Conservation (phyloP, 2,113 vertebrate species). For the Macrotis lagotis region DNA sequence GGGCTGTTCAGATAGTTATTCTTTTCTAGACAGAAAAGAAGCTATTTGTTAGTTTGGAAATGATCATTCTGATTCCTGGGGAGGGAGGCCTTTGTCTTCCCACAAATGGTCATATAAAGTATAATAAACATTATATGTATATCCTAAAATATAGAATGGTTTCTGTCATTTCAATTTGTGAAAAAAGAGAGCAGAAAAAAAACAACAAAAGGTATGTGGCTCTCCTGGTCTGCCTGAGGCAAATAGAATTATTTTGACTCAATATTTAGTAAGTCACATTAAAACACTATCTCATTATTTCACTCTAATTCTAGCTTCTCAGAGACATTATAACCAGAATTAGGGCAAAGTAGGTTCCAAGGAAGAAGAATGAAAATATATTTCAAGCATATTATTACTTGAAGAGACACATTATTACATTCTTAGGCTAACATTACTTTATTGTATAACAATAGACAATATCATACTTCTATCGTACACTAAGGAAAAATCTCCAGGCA, state of each 20-base stretch:
- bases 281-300: slow-evolving; percentile 48
- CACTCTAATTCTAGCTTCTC: slow-evolving; percentile 17
- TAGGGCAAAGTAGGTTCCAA: neutral
- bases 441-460: neutral
- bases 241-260: slow-evolving; percentile 22
- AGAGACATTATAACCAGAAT: slow-evolving; percentile 39
- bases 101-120: neutral
- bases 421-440: slow-evolving; percentile 4
- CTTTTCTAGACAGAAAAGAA: neutral
- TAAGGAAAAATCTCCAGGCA: neutral
- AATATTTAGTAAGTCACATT: neutral
- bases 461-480: neutral
- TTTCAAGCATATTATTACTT: neutral
- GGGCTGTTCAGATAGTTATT: neutral
- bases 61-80: neutral
- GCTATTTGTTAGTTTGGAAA: neutral
- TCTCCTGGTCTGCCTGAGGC: neutral
- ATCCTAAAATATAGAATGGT: neutral
- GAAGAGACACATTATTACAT: slow-evolving; percentile 3
- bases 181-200: neutral
- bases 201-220: neutral
- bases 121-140: neutral
- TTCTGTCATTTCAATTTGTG: neutral
- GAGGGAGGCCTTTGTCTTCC: neutral
- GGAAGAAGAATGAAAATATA: neutral